Evolutionary conservation across 2,888 invertebrate genomes (phyloP), one percentile per base, ranked within the genome.

Genomic region (Dolichomitus sp.): DNA sequence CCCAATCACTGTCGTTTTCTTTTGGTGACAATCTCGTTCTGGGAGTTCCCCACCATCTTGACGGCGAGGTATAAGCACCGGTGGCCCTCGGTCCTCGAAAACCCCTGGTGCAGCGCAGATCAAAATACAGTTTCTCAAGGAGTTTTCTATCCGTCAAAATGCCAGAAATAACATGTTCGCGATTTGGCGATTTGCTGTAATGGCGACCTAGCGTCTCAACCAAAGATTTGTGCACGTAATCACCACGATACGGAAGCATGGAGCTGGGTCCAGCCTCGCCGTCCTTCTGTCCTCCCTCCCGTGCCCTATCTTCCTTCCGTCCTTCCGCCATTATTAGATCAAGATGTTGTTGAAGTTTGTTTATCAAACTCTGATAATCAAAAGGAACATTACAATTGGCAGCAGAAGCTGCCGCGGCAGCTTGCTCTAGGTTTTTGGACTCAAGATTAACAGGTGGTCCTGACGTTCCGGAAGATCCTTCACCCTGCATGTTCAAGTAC

Each of bases 141-240:
- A 97, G 94, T 89, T 96, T 96, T 88, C 97, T 95, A 92, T 97
- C 96, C 11, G 96, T 96, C 72, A 97, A 93, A 69, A 97, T 94
- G 88, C 96, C 96, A 72, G 96, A 96, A 87, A 97, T 96, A 78
- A 97, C 96, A 91, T 95, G 95, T 84, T 97, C 96, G 78, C 96
- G 94, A 88, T 95, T 96, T 0, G 95, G 94, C 14, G 96, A 95
- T 86, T 96, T 95, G 84, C 95, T 95, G 90, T 96, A 97, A 89
- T 97, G 96, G 84, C 96, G 94, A 86, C 96, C 95, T 17, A 97
- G 94, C 7, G 96, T 96, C 87, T 97, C 96, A 77, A 96, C 93
- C 81, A 97, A 91, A 30, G 95, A 95, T 89, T 96, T 95, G 87
- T 95, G 95, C 1, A 95, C 94, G 75, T 94, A 94, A 87, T 95